Conservation (phyloP, 2,888 invertebrate species). For the Acleris holmiana region DNA sequence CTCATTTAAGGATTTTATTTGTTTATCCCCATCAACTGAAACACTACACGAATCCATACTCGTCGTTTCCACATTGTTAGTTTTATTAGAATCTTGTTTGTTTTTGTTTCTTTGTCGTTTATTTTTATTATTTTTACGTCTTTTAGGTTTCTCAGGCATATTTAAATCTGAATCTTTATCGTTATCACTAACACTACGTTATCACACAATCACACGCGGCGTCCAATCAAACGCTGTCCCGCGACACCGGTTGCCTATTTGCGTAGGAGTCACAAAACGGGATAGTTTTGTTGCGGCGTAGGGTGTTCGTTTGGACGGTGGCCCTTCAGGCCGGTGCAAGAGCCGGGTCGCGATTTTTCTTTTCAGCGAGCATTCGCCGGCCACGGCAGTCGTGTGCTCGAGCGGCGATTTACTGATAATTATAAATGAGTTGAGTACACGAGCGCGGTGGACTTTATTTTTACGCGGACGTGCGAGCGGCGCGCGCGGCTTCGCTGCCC, state of each 20-base stretch:
- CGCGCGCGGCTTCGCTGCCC: conserved; percentile 67
- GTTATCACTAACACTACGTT: conserved; percentile 71
- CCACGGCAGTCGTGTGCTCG: conserved; percentile 78
- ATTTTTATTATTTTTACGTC: conserved; percentile 78
- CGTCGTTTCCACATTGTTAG: conserved; percentile 50
- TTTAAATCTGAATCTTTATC: conserved; percentile 58
- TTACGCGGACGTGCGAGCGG: conserved; percentile 80
- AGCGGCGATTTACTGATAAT: conserved; percentile 83
- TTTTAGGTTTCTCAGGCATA: conserved; percentile 76
- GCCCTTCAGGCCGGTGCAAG: conserved; percentile 64
- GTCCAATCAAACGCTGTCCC: conserved; percentile 58
- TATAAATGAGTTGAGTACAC: conserved; percentile 82
- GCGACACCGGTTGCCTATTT: conserved; percentile 62
- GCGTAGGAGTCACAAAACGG: conserved; percentile 67
- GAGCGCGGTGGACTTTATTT: conserved; percentile 81
- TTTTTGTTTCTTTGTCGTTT: conserved; percentile 75
- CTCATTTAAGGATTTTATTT: conserved; percentile 24
- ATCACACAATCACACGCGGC: conserved; percentile 61
- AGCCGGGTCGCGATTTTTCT: conserved; percentile 58
- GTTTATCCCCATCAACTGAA: conserved; percentile 34
- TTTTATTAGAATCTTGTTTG: conserved; percentile 55
- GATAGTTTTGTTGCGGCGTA: conserved; percentile 52
- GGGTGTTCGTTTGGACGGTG: conserved; percentile 55
- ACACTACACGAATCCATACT: conserved; percentile 47
- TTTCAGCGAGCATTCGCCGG: conserved; percentile 74